phyloP scores from a whole-genome alignment of 2,113 vertebrate genomes.

The Sphyrna mokarran region DNA sequence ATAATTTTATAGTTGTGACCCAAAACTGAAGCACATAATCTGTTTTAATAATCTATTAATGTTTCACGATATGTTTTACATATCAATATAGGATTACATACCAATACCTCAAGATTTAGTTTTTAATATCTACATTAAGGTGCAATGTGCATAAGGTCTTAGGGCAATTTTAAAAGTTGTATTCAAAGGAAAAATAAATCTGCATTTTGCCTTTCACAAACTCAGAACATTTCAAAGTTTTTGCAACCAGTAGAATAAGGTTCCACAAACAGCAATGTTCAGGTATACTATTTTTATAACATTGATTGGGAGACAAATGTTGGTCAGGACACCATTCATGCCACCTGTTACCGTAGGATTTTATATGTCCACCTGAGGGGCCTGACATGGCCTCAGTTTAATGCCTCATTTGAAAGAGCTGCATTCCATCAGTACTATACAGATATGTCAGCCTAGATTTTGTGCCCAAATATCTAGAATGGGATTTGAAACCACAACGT shows the following conservation, averaged over 20 bases:
- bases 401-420: not conserved
- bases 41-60: not conserved
- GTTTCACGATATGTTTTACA: not conserved
- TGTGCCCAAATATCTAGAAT: too few species aligned
- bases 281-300: too few species aligned
- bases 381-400: not conserved
- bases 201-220: too few species aligned
- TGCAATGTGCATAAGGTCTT: not conserved
- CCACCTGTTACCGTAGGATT: not conserved
- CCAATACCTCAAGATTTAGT: not conserved
- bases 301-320: too few species aligned
- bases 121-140: not conserved
- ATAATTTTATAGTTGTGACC: not conserved
- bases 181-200: not conserved
- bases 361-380: not conserved
- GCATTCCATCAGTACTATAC: not conserved
- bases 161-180: not conserved
- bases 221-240: too few species aligned
- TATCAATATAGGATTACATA: not conserved
- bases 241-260: too few species aligned
- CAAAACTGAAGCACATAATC: not conserved
- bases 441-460: too few species aligned
- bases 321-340: too few species aligned
- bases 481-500: too few species aligned
- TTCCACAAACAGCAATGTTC: too few species aligned